These are phyloP conservation scores for Trisateles emortualis DNA, from an alignment of 2,888 invertebrate genomes.

Conservation along the genomic window DNA sequence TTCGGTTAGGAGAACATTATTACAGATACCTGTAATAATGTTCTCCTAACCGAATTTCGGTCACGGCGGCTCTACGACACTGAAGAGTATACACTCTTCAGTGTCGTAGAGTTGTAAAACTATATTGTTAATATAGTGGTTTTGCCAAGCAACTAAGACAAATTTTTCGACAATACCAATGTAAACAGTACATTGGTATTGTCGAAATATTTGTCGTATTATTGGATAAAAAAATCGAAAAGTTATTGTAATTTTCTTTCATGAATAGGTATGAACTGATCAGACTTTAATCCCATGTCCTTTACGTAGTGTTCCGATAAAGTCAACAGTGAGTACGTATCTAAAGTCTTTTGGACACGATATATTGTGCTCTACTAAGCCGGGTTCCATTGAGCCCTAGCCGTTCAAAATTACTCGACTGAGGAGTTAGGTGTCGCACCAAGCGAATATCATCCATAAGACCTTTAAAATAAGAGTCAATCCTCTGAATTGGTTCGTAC, in stretches of 20 bases:
- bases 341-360: constrained; percentile 49
- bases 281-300: constrained; percentile 36
- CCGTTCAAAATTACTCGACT: constrained; percentile 33
- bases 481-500: constrained; percentile 10
- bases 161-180: too few species aligned
- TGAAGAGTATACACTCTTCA: too few species aligned
- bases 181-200: too few species aligned
- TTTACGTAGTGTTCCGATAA: constrained; percentile 53
- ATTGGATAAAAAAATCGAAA: constrained; percentile 2
- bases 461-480: constrained; percentile 10
- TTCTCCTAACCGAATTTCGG: too few species aligned
- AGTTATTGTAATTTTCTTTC: constrained; percentile 36
- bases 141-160: too few species aligned
- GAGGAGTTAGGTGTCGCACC: constrained; percentile 22
- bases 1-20: too few species aligned
- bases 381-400: constrained; percentile 36
- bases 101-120: too few species aligned
- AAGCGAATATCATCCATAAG: constrained; percentile 22
- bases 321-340: constrained; percentile 47
- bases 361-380: constrained; percentile 55
- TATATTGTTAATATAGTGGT: too few species aligned
- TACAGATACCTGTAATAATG: too few species aligned
- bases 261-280: constrained; percentile 49
- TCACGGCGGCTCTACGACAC: too few species aligned
- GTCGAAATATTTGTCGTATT: too few species aligned